A percentile compares a stretch with the other conserved stretches of the same genome.
phyloP scores from a whole-genome alignment of 2,113 vertebrate species.

The Nesoenas mayeri region DNA sequence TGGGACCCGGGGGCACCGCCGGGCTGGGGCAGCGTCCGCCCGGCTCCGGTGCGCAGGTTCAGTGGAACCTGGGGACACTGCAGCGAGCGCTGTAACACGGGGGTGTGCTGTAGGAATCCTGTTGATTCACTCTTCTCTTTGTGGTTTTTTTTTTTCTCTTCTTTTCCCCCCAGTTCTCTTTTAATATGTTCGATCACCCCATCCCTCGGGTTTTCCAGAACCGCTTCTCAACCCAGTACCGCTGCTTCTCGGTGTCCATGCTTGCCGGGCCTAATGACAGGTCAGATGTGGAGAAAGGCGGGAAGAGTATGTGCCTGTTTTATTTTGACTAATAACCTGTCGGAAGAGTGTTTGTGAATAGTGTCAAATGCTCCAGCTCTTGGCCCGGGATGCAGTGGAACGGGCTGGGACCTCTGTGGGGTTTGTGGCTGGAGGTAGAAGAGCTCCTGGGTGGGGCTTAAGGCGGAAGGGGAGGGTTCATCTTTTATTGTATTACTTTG shows the following conservation, averaged over 20 bases:
- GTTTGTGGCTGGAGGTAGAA: background rate
- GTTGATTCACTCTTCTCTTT: background rate
- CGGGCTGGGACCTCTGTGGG: background rate
- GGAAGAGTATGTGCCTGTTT: conserved; percentile 90
- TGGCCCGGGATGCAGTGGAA: background rate
- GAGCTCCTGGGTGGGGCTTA: background rate
- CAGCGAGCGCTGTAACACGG: rapidly evolving
- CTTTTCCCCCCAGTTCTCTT: conserved; percentile 83
- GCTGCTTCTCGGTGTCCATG: conserved; percentile 98
- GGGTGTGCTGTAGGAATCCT: rapidly evolving
- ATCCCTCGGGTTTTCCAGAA: conserved; percentile 94
- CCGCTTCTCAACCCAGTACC: conserved; percentile 97
- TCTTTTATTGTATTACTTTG: rapidly evolving
- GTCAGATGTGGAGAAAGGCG: conserved; percentile 99
- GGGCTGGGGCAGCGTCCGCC: rapidly evolving
- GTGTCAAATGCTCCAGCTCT: background rate
- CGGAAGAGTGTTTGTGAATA: background rate
- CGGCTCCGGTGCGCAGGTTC: rapidly evolving
- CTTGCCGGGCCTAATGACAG: conserved; percentile 96
- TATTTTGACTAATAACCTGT: conserved; percentile 61
- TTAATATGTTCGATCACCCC: conserved; percentile 95
- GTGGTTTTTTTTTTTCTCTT: background rate
- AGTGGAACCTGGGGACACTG: background rate
- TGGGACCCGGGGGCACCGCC: rapidly evolving
- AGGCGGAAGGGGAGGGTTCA: background rate